Evolutionary conservation across 2,113 vertebrate species (phyloP).

Genomic region (Geococcyx californianus): DNA sequence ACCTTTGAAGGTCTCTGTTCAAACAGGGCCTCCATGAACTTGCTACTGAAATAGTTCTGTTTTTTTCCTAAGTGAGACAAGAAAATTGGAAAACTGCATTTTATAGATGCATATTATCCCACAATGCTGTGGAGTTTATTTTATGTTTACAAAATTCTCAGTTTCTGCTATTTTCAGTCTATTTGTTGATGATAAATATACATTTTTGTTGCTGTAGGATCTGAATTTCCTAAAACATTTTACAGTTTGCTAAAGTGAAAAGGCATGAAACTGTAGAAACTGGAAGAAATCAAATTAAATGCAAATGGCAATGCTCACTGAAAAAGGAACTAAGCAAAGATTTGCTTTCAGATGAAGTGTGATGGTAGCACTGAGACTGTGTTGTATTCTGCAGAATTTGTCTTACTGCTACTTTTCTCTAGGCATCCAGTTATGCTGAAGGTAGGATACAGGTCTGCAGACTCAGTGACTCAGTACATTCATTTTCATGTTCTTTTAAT

Average conservation of each 20-base stretch:
- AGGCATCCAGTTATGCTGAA: not conserved
- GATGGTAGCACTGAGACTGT: not conserved
- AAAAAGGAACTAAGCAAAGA: not conserved
- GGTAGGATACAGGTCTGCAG: not conserved
- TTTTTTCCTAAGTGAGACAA: not conserved
- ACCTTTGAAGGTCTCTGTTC: not conserved
- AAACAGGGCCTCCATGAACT: slow-evolving; percentile 1
- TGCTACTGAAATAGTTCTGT: not conserved
- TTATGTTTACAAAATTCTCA: not conserved
- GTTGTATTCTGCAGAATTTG: not conserved
- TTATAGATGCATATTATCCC: not conserved
- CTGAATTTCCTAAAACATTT: not conserved
- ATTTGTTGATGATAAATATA: not conserved
- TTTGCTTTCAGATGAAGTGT: not conserved
- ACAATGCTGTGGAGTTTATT: not conserved
- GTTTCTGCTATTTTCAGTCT: not conserved
- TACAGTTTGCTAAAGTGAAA: not conserved
- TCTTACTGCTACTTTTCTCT: not conserved
- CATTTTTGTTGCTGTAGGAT: not conserved
- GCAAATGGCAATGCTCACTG: not conserved
- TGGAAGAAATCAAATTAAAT: not conserved
- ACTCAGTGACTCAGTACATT: not conserved
- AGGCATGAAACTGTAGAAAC: not conserved
- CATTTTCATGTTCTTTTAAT: slow-evolving; percentile 1
- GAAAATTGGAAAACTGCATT: not conserved